These are phyloP conservation scores for Mustelus asterias DNA, from an alignment of 2,113 vertebrate species.

Conservation along the genomic window DNA sequence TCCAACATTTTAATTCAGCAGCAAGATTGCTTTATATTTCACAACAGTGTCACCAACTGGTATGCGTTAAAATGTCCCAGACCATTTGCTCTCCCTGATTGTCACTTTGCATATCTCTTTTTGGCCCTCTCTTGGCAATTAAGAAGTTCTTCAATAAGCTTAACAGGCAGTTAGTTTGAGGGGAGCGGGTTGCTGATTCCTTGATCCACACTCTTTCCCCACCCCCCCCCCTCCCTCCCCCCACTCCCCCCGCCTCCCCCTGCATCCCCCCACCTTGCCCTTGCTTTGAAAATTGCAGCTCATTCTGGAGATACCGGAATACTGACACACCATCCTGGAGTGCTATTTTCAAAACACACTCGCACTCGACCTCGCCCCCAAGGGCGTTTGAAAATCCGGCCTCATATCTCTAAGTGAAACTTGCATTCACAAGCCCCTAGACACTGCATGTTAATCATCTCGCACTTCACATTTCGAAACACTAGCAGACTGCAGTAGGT, in stretches of 20 bases:
- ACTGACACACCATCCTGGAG: not conserved
- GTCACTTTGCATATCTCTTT: not conserved
- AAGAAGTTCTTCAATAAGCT: not conserved
- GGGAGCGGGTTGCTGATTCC: too few relatives aligned
- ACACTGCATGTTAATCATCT: slow-evolving; percentile 15
- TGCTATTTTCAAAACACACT: not conserved
- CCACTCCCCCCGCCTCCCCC: too few relatives aligned
- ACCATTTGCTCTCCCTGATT: not conserved
- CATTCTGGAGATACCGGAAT: not conserved
- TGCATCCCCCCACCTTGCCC: too few relatives aligned
- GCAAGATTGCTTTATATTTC: not conserved
- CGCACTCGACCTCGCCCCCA: not conserved
- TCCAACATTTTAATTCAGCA: not conserved
- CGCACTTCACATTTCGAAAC: not conserved
- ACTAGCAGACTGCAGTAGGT: slow-evolving; percentile 18
- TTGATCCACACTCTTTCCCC: too few relatives aligned
- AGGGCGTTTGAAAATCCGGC: not conserved
- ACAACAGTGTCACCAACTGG: too few relatives aligned
- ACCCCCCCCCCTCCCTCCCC: too few relatives aligned
- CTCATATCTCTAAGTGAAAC: not conserved
- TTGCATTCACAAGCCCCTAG: not conserved
- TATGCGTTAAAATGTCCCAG: not conserved
- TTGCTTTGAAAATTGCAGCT: not conserved
- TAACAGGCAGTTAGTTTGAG: too few relatives aligned
- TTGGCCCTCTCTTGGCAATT: not conserved